Base-by-base conservation (phyloP, 53 echinoderm and acorn worm genomes). In the Actinopyga echinites region DNA sequence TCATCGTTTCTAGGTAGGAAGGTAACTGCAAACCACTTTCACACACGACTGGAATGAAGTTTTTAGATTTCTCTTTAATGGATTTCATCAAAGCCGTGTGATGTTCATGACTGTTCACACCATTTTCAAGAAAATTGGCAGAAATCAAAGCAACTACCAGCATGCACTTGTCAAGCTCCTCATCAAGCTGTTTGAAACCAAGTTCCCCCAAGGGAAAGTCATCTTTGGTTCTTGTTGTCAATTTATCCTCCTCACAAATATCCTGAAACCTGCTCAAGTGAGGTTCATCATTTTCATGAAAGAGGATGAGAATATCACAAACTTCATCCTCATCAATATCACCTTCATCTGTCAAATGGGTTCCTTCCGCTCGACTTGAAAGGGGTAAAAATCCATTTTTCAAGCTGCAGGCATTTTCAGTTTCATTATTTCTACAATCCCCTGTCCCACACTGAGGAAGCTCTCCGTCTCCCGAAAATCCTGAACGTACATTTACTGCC, bases 41-140 rank as follows among this genome's bases (percentile, higher is more conserved):
- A 34, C 71, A 71, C 25, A 19, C 71, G n/a, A 71, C 37, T 2
- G 71, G 71, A 71, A 71, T 42, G 7, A 71, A 71, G 17, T 40
- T 22, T 32, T 71, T 43, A 28, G 8, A 8, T 25, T 8, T 19
- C 5, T 63, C 63, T 13, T 9, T 21, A 5, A 42, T 22, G 21
- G 71, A 42, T 21, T 21, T 71, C 1, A 44, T 43, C 25, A 71
- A 45, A 26, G 42, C 71, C 40, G 71, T 40, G 5, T 71, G 71
- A 22, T 40, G 71, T 42, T 71, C 71, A 40, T 43, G 21, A 6
- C 44, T 71, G 44, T 28, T 40, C 8, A 43, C 17, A 21, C 24
- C 42, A 11, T 71, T 40, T 22, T 71, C 44, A 13, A 71, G 25
- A 71, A 45, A 71, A 28, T 71, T 37, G 8, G 20, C 24, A 9